Evolutionary conservation across 2,797 vertebrate genomes (phyloP).

Genomic region (Ambastaia sidthimunki): DNA sequence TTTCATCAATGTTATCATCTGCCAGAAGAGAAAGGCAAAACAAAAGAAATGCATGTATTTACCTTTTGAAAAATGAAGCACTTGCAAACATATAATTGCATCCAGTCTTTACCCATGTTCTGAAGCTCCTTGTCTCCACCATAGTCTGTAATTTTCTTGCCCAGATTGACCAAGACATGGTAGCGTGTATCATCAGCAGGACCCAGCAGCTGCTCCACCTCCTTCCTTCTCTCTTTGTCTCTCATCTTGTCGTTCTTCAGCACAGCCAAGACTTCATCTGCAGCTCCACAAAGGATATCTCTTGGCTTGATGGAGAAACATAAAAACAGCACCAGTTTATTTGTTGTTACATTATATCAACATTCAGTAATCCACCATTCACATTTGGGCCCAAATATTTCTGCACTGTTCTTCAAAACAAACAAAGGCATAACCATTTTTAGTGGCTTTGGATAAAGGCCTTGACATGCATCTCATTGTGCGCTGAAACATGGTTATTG

Average conservation of each 20-base stretch:
- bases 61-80: neutral
- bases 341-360: neutral
- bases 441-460: neutral
- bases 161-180: conserved; percentile 95
- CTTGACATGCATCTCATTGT: neutral
- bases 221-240: conserved; percentile 90
- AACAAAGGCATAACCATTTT: too few relatives aligned
- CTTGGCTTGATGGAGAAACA: conserved; percentile 78
- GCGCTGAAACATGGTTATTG: too few relatives aligned
- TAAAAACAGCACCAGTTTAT: neutral
- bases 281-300: conserved; percentile 95
- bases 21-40: conserved; percentile 28
- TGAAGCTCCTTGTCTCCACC: conserved; percentile 97
- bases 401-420: too few relatives aligned
- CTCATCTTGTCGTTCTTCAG: conserved; percentile 97
- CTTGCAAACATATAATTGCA: neutral
- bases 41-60: neutral
- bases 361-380: neutral
- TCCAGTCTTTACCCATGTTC: conserved; percentile 87
- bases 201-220: conserved; percentile 92
- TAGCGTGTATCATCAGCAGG: conserved; percentile 95
- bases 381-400: too few relatives aligned
- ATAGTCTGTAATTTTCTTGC: conserved; percentile 96
- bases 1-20: conserved; percentile 99
- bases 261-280: conserved; percentile 94